Conservation (phyloP, 2,113 vertebrate species). For the Rhea americana region DNA sequence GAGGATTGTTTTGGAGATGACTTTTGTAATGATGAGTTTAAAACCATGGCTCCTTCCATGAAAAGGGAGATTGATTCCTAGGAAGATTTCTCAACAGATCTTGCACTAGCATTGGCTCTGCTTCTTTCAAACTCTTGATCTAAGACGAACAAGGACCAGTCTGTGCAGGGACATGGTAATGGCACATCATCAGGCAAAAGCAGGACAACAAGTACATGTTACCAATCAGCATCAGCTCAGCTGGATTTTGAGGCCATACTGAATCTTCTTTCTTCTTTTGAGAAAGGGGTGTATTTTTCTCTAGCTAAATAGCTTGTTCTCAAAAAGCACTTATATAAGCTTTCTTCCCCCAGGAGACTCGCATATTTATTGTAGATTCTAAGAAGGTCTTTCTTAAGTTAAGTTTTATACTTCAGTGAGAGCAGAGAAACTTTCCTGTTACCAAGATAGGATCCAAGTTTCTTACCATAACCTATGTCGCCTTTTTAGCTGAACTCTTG, state of each 20-base stretch:
- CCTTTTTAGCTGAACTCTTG: background rate
- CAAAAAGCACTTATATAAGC: background rate
- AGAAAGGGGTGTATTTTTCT: background rate
- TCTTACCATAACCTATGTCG: background rate
- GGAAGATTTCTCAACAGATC: background rate
- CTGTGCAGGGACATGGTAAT: background rate
- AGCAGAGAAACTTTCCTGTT: background rate
- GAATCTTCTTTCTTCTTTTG: background rate
- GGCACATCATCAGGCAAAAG: background rate
- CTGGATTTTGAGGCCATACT: background rate
- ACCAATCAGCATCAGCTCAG: background rate
- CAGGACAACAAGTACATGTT: background rate
- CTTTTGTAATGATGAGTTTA: background rate
- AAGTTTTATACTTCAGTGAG: background rate
- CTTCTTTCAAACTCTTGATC: background rate
- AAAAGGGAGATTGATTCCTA: background rate
- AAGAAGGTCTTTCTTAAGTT: background rate
- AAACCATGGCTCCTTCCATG: fast-evolving
- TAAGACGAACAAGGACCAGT: constrained; percentile 1
- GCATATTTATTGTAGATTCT: background rate
- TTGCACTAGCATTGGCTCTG: background rate
- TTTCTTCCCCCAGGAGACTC: background rate
- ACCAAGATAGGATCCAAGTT: background rate
- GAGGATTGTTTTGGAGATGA: background rate
- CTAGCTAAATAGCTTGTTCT: background rate